Evolutionary conservation across 2,888 invertebrate genomes (phyloP).

Genomic region (Carabus problematicus): DNA sequence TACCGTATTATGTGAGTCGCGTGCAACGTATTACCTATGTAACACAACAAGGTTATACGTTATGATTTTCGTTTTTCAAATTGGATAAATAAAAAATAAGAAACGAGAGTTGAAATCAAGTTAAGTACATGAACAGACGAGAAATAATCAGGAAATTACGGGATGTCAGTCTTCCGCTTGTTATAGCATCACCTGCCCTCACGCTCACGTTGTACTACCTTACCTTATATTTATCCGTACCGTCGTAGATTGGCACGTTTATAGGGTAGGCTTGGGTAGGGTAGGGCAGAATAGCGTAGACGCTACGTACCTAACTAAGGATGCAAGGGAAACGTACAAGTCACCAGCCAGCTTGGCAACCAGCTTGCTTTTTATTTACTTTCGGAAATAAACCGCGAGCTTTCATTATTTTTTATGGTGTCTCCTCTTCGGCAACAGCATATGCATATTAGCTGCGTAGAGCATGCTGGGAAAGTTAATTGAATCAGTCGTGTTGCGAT

Average conservation of each 20-base stretch:
- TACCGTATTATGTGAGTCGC: no score
- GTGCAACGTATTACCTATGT: no score
- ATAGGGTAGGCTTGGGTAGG: no score
- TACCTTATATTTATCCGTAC: background rate
- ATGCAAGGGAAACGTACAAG: background rate
- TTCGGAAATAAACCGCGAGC: constrained; percentile 30
- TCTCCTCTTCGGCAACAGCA: constrained; percentile 20
- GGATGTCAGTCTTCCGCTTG: constrained; percentile 1
- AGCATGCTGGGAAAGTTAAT: constrained; percentile 30
- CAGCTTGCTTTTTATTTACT: constrained; percentile 20
- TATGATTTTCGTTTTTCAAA: background rate
- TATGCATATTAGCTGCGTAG: constrained; percentile 25
- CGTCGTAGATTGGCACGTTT: no score
- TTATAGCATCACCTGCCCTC: background rate
- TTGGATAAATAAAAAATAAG: constrained; percentile 17
- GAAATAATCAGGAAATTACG: constrained; percentile 31
- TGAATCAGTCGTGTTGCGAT: constrained; percentile 35
- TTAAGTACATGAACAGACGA: constrained; percentile 13
- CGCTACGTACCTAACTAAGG: no score
- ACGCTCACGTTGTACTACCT: background rate
- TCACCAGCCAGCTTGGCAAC: background rate
- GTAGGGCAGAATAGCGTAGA: no score
- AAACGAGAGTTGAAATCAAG: constrained; percentile 28
- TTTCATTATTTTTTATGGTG: constrained; percentile 38
- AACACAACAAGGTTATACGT: no score